Conservation (phyloP, 2,797 vertebrate species). For the Gymnodraco acuticeps region DNA sequence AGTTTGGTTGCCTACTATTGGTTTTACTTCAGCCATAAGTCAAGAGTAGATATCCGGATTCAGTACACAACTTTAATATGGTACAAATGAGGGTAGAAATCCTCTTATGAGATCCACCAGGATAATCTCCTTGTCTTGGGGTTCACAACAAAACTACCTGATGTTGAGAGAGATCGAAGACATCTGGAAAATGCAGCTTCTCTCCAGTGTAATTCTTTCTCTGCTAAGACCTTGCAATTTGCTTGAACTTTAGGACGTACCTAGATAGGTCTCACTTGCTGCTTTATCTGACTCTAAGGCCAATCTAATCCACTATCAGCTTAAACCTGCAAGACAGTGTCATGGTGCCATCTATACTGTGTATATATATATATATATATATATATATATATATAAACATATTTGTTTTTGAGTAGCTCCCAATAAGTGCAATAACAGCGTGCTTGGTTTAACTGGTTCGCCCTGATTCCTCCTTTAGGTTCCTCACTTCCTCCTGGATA, state of each 20-base stretch:
- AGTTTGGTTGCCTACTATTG: not conserved
- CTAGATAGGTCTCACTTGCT: not conserved
- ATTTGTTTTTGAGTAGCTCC: not conserved
- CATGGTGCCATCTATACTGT: not conserved
- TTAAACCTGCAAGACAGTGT: too few species aligned
- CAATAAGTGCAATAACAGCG: not conserved
- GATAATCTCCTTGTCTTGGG: not conserved
- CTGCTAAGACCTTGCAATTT: not conserved
- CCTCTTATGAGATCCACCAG: not conserved
- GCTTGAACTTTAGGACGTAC: not conserved
- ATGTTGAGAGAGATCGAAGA: not conserved
- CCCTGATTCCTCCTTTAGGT: not conserved
- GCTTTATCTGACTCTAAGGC: too few species aligned
- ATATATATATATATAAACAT: too few species aligned
- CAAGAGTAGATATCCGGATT: not conserved
- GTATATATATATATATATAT: too few species aligned
- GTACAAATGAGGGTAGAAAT: not conserved
- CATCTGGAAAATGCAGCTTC: constrained; percentile 2
- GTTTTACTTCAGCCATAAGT: too few species aligned
- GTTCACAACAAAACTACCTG: not conserved
- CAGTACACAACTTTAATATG: too few species aligned
- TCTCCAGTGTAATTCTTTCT: not conserved
- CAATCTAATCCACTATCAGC: too few species aligned
- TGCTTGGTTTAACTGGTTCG: not conserved
- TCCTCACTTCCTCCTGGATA: not conserved